phyloP scores from a whole-genome alignment of 2,797 vertebrate species.

The Harpagifer antarcticus region DNA sequence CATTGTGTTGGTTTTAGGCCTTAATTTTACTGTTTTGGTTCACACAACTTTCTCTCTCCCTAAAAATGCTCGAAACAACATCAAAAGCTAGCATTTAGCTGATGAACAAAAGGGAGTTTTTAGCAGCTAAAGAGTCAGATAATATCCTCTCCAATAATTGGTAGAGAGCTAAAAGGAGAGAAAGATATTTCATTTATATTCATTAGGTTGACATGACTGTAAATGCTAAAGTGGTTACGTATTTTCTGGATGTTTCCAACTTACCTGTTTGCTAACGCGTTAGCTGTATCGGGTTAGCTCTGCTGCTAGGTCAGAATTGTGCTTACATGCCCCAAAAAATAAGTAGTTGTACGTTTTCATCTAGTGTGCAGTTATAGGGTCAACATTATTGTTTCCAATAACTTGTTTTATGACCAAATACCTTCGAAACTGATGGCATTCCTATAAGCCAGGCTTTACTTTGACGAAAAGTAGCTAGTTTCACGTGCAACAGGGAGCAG shows the following conservation, averaged over 20 bases:
- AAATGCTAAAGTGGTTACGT: background rate
- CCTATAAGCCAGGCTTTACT: background rate
- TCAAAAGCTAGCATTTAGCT: background rate
- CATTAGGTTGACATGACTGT: background rate
- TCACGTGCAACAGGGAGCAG: background rate
- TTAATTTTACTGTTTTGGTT: background rate
- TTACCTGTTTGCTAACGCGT: background rate
- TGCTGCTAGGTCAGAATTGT: background rate
- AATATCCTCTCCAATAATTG: background rate
- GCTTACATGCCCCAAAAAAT: background rate
- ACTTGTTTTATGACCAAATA: background rate
- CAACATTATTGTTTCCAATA: background rate
- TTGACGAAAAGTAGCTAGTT: background rate
- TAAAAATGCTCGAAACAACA: background rate
- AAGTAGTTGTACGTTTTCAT: background rate
- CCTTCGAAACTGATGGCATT: background rate
- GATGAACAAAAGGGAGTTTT: background rate
- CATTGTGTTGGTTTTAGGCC: background rate
- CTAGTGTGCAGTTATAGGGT: too few relatives aligned
- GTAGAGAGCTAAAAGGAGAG: background rate
- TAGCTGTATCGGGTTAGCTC: background rate
- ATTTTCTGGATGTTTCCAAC: background rate
- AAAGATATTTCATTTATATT: background rate
- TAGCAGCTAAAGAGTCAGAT: background rate
- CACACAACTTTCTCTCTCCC: background rate